phyloP scores from a whole-genome alignment of 1,140 invertebrate genomes.

The Drosophila nigromelanica region DNA sequence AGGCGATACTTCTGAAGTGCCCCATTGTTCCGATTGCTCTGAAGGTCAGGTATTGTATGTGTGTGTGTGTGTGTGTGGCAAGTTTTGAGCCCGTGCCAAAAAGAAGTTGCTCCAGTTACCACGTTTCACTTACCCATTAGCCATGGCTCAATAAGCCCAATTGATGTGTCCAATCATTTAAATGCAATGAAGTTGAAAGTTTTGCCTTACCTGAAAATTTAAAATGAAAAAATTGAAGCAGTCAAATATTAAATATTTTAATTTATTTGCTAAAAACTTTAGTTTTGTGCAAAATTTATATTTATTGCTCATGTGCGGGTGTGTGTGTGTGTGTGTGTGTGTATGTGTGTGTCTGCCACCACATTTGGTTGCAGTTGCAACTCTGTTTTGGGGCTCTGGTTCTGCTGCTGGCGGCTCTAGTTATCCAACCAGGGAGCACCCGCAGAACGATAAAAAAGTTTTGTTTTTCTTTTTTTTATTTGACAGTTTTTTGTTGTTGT shows the following conservation, averaged over 20 bases:
- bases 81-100: conserved; percentile 66
- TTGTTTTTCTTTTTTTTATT: conserved; percentile 26
- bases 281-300: conserved; percentile 44
- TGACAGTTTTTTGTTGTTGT: conserved; percentile 21
- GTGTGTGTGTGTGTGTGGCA: conserved; percentile 24
- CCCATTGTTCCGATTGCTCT: conserved; percentile 29
- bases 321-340: conserved; percentile 7
- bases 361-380: conserved; percentile 22
- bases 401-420: conserved; percentile 8
- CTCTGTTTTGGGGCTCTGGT: conserved; percentile 13
- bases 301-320: conserved; percentile 19
- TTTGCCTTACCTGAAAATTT: conserved; percentile 45
- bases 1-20: conserved; percentile 10
- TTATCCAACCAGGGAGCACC: conserved; percentile 14
- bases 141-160: conserved; percentile 2
- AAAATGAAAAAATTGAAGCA: neutral
- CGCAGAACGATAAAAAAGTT: conserved; percentile 47
- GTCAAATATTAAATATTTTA: conserved; percentile 48
- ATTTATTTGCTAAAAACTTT: conserved; percentile 55
- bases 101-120: conserved; percentile 61
- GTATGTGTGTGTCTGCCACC: neutral
- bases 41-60: conserved; percentile 22
- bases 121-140: conserved; percentile 47
- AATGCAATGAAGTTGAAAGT: conserved; percentile 3
- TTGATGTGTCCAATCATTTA: conserved; percentile 12